phyloP scores from a whole-genome alignment of 2,888 invertebrate species.

The Tipula unca region DNA sequence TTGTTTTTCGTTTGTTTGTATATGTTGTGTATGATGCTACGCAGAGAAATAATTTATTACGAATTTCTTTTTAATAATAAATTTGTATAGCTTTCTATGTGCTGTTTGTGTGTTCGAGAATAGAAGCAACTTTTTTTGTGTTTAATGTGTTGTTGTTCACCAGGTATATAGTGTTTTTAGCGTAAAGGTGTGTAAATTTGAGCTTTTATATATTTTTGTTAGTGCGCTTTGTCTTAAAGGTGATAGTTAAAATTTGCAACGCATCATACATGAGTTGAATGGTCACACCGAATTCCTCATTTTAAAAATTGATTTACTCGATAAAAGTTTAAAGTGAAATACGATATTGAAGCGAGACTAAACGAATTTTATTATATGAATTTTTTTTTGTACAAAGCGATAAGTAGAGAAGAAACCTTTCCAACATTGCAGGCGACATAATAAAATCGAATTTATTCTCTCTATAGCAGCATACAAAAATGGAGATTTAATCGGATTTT shows the following conservation, averaged over 20 bases:
- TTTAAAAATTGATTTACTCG: background rate
- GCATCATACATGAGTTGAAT: background rate
- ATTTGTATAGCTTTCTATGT: background rate
- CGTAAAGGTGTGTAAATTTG: background rate
- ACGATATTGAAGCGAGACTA: background rate
- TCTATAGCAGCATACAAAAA: background rate
- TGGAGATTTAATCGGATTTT: background rate
- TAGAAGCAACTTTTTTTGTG: background rate
- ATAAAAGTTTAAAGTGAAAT: background rate
- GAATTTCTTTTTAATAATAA: background rate
- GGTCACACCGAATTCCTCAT: too few species aligned
- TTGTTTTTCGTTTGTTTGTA: background rate
- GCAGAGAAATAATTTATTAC: background rate
- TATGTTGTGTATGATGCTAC: background rate
- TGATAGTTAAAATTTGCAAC: background rate
- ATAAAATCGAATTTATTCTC: background rate
- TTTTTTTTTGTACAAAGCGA: background rate
- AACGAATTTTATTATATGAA: background rate
- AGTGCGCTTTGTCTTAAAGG: background rate
- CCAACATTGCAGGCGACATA: background rate
- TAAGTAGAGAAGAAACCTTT: background rate
- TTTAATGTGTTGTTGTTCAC: background rate
- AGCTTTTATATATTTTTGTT: background rate
- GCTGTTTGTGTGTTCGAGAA: background rate
- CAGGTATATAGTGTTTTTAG: background rate